These are phyloP conservation scores for Cyanoliseus patagonus DNA, from an alignment of 2,113 vertebrate genomes.

Conservation along the genomic window DNA sequence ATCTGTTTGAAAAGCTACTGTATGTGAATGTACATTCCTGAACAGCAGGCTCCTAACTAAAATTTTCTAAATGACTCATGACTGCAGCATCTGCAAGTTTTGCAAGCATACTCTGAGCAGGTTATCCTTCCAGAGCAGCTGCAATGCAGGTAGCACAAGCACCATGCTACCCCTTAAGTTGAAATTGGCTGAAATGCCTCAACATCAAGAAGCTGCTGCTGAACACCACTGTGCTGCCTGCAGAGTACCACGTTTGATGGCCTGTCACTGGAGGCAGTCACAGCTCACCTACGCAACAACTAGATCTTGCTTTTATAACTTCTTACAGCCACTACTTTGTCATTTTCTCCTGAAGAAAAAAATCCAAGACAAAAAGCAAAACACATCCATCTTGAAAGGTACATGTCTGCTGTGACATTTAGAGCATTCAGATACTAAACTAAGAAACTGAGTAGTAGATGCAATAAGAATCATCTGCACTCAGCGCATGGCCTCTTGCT, in stretches of 20 bases:
- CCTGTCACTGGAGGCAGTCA: not conserved
- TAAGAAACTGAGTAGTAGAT: not conserved
- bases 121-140: constrained; percentile 4
- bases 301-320: not conserved
- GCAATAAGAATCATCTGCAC: not conserved
- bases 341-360: not conserved
- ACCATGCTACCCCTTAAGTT: not conserved
- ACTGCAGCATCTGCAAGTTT: constrained; percentile 10
- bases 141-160: constrained; percentile 9
- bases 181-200: not conserved
- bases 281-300: not conserved
- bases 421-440: not conserved
- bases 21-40: not conserved
- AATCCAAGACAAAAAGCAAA: not conserved
- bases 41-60: not conserved
- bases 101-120: not conserved
- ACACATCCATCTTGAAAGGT: not conserved
- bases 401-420: not conserved
- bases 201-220: rapidly evolving
- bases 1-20: not conserved
- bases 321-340: not conserved
- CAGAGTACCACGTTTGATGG: not conserved
- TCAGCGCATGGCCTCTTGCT: rapidly evolving
- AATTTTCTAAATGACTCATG: constrained; percentile 8
- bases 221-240: rapidly evolving